Evolutionary conservation across 2,888 invertebrate genomes (phyloP).

Genomic region (Belgica antarctica): DNA sequence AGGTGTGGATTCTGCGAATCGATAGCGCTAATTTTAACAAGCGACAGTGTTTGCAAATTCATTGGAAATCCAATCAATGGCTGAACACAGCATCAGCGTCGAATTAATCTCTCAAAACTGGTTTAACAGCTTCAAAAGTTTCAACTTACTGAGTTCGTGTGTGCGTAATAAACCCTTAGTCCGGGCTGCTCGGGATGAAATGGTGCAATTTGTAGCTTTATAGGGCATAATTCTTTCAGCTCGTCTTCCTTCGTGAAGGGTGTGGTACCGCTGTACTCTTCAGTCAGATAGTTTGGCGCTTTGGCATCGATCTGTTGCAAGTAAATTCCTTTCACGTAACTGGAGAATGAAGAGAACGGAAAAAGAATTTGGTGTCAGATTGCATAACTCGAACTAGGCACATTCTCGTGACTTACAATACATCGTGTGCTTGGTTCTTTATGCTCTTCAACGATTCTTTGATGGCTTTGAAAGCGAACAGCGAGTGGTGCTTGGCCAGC

Average conservation of each 20-base stretch:
- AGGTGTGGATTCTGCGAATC: no score
- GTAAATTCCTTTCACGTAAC: constrained; percentile 74
- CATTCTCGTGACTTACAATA: constrained; percentile 60
- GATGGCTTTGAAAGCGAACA: constrained; percentile 75
- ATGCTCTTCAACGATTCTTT: constrained; percentile 63
- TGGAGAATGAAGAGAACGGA: constrained; percentile 51
- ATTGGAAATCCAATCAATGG: no score
- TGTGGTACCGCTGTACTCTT: constrained; percentile 65
- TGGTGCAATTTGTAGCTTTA: constrained; percentile 64
- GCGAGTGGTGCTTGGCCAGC: constrained; percentile 69
- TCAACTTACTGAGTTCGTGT: constrained; percentile 62
- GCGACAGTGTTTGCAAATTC: no score
- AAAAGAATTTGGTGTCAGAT: not conserved
- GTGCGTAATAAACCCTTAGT: constrained; percentile 63
- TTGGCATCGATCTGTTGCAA: constrained; percentile 75
- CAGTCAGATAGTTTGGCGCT: constrained; percentile 78
- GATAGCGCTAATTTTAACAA: no score
- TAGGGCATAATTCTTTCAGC: constrained; percentile 60
- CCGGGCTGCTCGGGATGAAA: constrained; percentile 66
- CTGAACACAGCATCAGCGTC: no score
- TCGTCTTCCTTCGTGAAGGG: constrained; percentile 59
- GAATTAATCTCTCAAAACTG: no score
- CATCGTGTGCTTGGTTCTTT: constrained; percentile 60
- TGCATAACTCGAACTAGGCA: no score
- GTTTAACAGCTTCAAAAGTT: no score